Conservation (phyloP, 2,888 invertebrate species). For the Papilio elwesi region DNA sequence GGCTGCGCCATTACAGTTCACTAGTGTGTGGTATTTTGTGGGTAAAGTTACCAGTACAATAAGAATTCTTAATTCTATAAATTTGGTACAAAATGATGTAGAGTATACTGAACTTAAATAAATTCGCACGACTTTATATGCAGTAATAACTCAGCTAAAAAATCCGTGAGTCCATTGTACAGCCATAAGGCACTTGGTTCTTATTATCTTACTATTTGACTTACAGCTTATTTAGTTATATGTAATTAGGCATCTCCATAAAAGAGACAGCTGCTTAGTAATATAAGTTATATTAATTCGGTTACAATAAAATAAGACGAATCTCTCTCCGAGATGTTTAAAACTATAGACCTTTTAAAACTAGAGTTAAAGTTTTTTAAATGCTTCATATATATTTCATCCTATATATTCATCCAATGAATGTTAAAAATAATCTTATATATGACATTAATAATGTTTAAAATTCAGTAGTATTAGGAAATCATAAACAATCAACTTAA, state of each 20-base stretch:
- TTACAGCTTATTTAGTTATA: not conserved
- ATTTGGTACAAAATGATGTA: constrained; percentile 38
- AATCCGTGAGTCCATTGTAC: constrained; percentile 28
- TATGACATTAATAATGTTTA: not conserved
- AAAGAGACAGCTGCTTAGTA: constrained; percentile 9
- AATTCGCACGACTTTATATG: constrained; percentile 34
- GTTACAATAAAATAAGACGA: not conserved
- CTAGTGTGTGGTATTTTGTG: too few species aligned
- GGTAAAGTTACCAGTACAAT: constrained; percentile 33
- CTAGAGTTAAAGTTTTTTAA: not conserved
- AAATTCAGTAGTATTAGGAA: not conserved
- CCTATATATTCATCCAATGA: too few species aligned
- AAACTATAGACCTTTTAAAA: not conserved
- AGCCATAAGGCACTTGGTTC: constrained; percentile 41
- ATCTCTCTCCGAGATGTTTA: not conserved
- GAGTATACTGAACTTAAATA: constrained; percentile 41
- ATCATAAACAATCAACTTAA: not conserved
- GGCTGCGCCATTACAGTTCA: too few species aligned
- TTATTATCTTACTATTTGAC: constrained; percentile 1
- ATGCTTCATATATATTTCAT: not conserved
- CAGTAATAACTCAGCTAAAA: constrained; percentile 29
- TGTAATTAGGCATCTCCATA: not conserved
- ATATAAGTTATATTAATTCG: constrained; percentile 29
- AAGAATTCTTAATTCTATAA: constrained; percentile 40
- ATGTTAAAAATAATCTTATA: not conserved